Conservation (phyloP, 2,797 vertebrate genomes). For the Channallabes apus region DNA sequence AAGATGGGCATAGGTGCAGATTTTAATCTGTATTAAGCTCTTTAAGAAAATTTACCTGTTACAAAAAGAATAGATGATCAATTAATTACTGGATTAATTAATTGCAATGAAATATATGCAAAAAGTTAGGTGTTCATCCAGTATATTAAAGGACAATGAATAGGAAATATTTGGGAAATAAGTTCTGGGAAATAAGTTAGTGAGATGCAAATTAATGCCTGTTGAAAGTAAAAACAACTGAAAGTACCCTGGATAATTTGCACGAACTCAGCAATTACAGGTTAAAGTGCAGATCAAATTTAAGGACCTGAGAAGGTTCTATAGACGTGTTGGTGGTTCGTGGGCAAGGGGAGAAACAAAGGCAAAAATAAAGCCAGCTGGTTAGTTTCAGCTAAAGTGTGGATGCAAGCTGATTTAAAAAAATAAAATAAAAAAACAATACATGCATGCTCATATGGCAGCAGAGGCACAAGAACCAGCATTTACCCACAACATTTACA, state of each 20-base stretch:
- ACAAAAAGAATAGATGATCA: conserved; percentile 2
- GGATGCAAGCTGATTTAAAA: conserved; percentile 38
- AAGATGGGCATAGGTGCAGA: conserved; percentile 19
- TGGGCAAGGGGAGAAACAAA: conserved; percentile 1
- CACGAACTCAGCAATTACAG: conserved; percentile 51
- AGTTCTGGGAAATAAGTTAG: conserved; percentile 47
- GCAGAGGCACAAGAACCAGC: conserved; percentile 57
- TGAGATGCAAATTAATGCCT: conserved; percentile 40
- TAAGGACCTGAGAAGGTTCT: conserved; percentile 55
- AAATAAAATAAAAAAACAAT: background rate
- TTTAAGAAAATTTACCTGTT: conserved; percentile 26
- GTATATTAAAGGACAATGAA: conserved; percentile 25
- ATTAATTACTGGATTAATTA: background rate
- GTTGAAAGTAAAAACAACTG: conserved; percentile 41
- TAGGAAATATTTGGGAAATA: background rate
- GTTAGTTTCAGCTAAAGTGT: conserved; percentile 55
- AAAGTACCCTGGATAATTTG: conserved; percentile 52
- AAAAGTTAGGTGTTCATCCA: conserved; percentile 15
- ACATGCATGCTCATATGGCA: conserved; percentile 60
- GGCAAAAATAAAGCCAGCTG: conserved; percentile 42
- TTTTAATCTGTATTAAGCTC: conserved; percentile 18
- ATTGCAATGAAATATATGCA: conserved; percentile 17
- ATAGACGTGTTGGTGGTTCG: conserved; percentile 34
- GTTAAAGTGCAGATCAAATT: conserved; percentile 64
- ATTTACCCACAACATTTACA: conserved; percentile 36